Percentiles rank a stretch among this genome's conserved stretches.
Evolutionary conservation across 2,888 invertebrate species (phyloP).

Genomic region (Rutpela maculata): DNA sequence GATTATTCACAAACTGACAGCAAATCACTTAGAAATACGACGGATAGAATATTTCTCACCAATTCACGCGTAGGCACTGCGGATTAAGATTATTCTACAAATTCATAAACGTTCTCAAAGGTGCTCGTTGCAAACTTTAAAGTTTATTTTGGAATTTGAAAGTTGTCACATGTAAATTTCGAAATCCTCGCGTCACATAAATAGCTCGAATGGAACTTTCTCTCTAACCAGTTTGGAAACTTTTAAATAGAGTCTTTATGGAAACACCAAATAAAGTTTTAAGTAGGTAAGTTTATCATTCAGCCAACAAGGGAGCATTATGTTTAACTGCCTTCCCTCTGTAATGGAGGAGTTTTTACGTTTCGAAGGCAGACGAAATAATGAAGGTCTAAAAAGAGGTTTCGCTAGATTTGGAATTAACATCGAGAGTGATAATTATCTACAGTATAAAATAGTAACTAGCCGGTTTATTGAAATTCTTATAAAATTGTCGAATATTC

Average conservation of each 20-base stretch:
- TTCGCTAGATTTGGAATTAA: background rate
- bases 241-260: constrained; percentile 54
- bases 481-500: too few species aligned
- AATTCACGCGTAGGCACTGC: background rate
- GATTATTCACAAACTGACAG: too few species aligned
- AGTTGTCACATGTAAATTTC: constrained; percentile 35
- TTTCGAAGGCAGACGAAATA: background rate
- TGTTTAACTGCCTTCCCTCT: constrained; percentile 36
- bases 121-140: constrained; percentile 6
- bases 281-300: constrained; percentile 54
- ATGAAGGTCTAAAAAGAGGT: background rate
- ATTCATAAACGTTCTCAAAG: constrained; percentile 13
- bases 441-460: too few species aligned
- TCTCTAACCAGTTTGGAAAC: constrained; percentile 42
- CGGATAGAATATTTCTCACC: background rate
- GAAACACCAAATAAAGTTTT: constrained; percentile 56
- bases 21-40: too few species aligned
- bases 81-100: background rate
- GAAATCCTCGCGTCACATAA: constrained; percentile 18
- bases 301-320: constrained; percentile 49
- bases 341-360: constrained; percentile 16
- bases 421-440: background rate
- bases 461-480: too few species aligned
- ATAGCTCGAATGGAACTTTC: constrained; percentile 35
- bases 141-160: constrained; percentile 32